Evolutionary conservation across 2,888 invertebrate species (phyloP).

Genomic region (Schizotus pectinicornis): DNA sequence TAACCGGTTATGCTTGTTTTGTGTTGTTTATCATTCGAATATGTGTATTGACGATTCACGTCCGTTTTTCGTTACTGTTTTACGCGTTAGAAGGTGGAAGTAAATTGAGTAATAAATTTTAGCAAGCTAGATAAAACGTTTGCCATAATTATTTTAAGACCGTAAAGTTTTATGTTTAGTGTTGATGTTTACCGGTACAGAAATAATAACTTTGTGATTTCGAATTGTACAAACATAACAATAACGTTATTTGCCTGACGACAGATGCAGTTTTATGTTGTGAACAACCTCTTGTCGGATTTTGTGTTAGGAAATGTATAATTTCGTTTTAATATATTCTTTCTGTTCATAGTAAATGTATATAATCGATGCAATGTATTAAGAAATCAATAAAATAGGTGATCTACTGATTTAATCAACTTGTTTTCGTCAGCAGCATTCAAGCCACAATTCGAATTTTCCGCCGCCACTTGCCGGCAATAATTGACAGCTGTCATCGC

Average conservation of each 20-base stretch:
- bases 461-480: background rate
- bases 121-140: background rate
- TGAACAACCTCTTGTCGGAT: conserved; percentile 16
- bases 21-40: conserved; percentile 11
- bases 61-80: too few relatives aligned
- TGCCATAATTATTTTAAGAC: conserved; percentile 18
- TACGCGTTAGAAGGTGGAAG: too few relatives aligned
- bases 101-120: too few relatives aligned
- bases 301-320: conserved; percentile 34
- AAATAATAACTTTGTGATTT: conserved; percentile 30
- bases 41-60: background rate
- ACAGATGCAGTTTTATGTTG: conserved; percentile 11
- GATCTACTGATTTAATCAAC: background rate
- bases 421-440: background rate
- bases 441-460: background rate
- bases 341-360: conserved; percentile 39
- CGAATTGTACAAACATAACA: conserved; percentile 34
- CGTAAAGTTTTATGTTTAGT: conserved; percentile 11
- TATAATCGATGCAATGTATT: conserved; percentile 38
- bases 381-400: conserved; percentile 17
- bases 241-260: conserved; percentile 30
- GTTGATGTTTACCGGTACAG: conserved; percentile 7
- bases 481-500: too few relatives aligned
- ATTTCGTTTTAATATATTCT: conserved; percentile 37
- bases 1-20: conserved; percentile 3